phyloP scores from a whole-genome alignment of 1,140 invertebrate species.

The Gryon sp. region DNA sequence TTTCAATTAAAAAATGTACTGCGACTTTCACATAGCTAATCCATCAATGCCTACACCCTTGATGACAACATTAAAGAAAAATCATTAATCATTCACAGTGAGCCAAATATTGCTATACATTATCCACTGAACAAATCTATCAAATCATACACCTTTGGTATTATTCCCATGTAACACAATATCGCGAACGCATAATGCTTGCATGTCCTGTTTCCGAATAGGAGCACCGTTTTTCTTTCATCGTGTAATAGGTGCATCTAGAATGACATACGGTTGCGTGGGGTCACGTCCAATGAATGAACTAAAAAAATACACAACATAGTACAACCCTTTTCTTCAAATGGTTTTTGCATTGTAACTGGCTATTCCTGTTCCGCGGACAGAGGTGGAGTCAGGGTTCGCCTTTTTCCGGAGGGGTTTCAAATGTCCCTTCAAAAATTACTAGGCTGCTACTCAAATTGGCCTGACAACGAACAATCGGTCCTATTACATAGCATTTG shows the following conservation, averaged over 20 bases:
- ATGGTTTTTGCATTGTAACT: constrained; percentile 44
- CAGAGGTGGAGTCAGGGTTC: constrained; percentile 64
- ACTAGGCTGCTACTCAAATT: constrained; percentile 78
- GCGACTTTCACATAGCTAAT: too few relatives aligned
- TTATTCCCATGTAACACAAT: constrained; percentile 57
- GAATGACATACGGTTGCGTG: constrained; percentile 65
- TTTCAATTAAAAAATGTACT: too few relatives aligned
- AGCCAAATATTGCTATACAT: constrained; percentile 44
- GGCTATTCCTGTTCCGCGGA: constrained; percentile 51
- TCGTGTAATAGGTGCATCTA: constrained; percentile 47
- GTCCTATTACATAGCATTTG: constrained; percentile 78
- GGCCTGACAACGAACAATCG: constrained; percentile 78
- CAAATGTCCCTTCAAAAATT: constrained; percentile 70
- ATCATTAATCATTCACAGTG: constrained; percentile 31
- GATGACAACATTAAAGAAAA: constrained; percentile 16
- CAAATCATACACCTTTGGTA: constrained; percentile 22
- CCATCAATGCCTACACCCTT: not conserved
- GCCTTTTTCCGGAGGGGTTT: constrained; percentile 71
- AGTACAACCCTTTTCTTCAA: constrained; percentile 56
- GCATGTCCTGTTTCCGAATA: constrained; percentile 36
- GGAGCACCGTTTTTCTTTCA: constrained; percentile 36
- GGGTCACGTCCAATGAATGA: constrained; percentile 54
- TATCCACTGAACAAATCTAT: constrained; percentile 20
- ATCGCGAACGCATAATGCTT: constrained; percentile 44
- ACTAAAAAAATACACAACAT: constrained; percentile 38